Percentiles rank a stretch among this genome's conserved stretches.
Evolutionary conservation across 1,140 invertebrate genomes (phyloP).

Genomic region (Trissolcus basalis): DNA sequence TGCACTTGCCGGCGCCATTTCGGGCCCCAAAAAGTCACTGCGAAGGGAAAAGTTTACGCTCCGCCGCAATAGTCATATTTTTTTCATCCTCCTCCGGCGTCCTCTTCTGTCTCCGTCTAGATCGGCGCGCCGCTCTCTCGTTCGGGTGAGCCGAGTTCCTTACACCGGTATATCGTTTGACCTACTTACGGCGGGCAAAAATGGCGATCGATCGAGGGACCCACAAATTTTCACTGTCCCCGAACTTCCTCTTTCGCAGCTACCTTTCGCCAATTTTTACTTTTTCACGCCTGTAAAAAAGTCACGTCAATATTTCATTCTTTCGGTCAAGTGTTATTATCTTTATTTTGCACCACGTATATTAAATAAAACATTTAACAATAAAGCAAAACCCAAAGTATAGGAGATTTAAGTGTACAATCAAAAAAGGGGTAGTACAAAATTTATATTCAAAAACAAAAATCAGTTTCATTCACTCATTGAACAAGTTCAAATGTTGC

Average conservation of each 20-base stretch:
- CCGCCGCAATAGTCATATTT: conserved; percentile 56
- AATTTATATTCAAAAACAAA: too few relatives aligned
- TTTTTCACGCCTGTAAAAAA: too few relatives aligned
- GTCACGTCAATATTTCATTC: too few relatives aligned
- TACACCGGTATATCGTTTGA: conserved; percentile 58
- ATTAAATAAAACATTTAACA: too few relatives aligned
- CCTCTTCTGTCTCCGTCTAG: conserved; percentile 42
- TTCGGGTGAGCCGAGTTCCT: conserved; percentile 52
- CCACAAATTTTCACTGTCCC: conserved; percentile 19
- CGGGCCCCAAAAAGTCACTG: conserved; percentile 48
- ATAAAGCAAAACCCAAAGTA: too few relatives aligned
- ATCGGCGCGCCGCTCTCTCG: conserved; percentile 44
- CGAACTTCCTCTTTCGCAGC: background rate
- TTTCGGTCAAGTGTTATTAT: too few relatives aligned
- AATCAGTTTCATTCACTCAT: too few relatives aligned
- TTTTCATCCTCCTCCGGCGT: conserved; percentile 47
- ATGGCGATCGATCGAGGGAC: conserved; percentile 46
- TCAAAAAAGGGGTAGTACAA: too few relatives aligned
- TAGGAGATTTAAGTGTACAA: too few relatives aligned
- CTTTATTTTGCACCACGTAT: too few relatives aligned
- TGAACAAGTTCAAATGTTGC: too few relatives aligned
- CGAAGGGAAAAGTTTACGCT: conserved; percentile 53
- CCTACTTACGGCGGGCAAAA: conserved; percentile 54
- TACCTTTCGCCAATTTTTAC: background rate
- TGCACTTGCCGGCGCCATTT: conserved; percentile 49